Evolutionary conservation across 2,888 invertebrate genomes (phyloP).

Genomic region (Antheraea yamamai): DNA sequence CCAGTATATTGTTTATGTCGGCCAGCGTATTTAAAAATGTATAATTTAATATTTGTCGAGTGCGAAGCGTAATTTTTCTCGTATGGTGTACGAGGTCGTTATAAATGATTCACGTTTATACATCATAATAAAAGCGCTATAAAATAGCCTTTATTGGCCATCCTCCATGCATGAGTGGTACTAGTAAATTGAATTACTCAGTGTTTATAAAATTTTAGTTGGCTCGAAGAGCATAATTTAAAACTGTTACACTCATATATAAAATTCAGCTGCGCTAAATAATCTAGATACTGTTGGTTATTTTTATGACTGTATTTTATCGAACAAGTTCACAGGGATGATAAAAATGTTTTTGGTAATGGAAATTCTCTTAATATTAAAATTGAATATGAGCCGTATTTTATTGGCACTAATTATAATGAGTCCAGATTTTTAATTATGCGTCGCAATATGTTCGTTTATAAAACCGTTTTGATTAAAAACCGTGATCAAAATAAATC

Average conservation of each 20-base stretch:
- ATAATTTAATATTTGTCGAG: conserved; percentile 56
- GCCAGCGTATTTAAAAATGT: conserved; percentile 49
- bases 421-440: not conserved
- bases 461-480: not conserved
- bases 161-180: conserved; percentile 72
- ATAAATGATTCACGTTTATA: conserved; percentile 77
- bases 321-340: not conserved
- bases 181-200: conserved; percentile 76
- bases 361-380: not conserved
- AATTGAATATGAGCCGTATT: not conserved
- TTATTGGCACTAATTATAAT: not conserved
- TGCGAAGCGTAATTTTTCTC: conserved; percentile 56
- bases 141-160: conserved; percentile 78
- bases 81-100: conserved; percentile 54
- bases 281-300: conserved; percentile 37
- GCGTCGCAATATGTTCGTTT: not conserved
- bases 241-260: conserved; percentile 62
- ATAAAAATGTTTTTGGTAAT: not conserved
- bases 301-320: not conserved
- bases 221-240: conserved; percentile 69
- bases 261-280: conserved; percentile 62
- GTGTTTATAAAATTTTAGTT: conserved; percentile 78
- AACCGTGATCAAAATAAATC: not conserved
- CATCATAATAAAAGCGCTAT: conserved; percentile 79
- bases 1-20: conserved; percentile 43